Percentiles rank a stretch among this genome's conserved stretches.
phyloP scores from a whole-genome alignment of 1,140 invertebrate species.

The Anastrepha ludens region DNA sequence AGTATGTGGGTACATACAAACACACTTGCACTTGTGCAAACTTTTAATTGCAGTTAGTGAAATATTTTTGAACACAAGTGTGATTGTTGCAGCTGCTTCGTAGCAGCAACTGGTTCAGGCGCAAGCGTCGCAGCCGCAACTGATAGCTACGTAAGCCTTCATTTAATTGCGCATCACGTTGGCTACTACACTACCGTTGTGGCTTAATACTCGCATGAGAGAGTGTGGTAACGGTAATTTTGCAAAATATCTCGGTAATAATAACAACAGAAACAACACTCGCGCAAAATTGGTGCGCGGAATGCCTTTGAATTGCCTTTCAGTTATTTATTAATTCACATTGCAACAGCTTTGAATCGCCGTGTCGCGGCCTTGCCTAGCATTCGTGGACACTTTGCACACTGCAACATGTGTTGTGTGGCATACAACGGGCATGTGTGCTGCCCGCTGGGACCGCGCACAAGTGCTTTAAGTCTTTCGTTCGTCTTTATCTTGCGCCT shows the following conservation, averaged over 20 bases:
- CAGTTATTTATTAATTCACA: slow-evolving; percentile 46
- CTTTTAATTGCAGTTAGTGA: slow-evolving; percentile 11
- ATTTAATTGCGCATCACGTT: background rate
- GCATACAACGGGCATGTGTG: background rate
- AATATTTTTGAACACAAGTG: slow-evolving; percentile 10
- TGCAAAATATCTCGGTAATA: background rate
- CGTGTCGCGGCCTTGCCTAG: slow-evolving; percentile 33
- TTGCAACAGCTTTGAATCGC: background rate
- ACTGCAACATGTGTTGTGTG: background rate
- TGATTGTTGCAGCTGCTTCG: background rate
- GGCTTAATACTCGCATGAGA: background rate
- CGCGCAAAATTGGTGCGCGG: background rate
- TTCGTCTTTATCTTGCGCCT: slow-evolving; percentile 22
- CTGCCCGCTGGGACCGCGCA: background rate
- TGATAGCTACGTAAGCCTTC: slow-evolving; percentile 12
- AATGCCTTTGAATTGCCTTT: slow-evolving; percentile 28
- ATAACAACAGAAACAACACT: background rate
- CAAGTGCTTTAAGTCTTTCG: slow-evolving; percentile 6
- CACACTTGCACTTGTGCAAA: background rate
- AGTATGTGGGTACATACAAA: too few species aligned
- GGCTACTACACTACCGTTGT: background rate
- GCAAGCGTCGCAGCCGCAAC: background rate
- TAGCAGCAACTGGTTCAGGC: background rate
- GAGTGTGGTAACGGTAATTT: background rate
- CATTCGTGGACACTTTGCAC: background rate